Evolutionary conservation across 2,113 vertebrate genomes (phyloP).

Genomic region (Sturnus vulgaris): DNA sequence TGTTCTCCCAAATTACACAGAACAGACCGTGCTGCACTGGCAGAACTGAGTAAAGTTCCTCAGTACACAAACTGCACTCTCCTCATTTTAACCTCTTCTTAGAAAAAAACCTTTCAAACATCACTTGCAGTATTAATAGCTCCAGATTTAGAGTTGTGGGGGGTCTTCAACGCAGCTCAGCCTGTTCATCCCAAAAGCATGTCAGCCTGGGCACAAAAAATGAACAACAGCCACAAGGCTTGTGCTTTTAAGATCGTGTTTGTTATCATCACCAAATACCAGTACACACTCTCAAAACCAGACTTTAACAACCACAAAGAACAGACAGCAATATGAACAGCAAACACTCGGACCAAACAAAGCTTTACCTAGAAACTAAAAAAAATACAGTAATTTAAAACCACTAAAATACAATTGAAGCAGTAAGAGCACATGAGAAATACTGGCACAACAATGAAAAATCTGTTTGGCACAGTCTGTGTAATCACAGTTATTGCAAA

Average conservation of each 20-base stretch:
- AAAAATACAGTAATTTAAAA: not conserved
- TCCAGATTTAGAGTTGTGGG: not conserved
- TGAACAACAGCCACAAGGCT: not conserved
- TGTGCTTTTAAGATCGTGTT: not conserved
- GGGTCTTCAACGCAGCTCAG: not conserved
- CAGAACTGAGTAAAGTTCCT: not conserved
- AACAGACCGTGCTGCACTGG: not conserved
- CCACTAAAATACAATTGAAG: not conserved
- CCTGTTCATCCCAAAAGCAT: not conserved
- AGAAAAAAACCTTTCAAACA: not conserved
- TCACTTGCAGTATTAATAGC: not conserved
- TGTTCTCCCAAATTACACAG: not conserved
- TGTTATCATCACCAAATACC: fast-evolving
- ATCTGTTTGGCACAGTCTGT: not conserved
- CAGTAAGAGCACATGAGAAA: not conserved
- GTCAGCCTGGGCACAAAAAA: not conserved
- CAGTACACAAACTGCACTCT: not conserved
- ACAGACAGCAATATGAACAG: not conserved
- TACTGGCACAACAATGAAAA: not conserved
- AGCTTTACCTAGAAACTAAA: not conserved
- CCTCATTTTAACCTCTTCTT: not conserved
- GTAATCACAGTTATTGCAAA: not conserved
- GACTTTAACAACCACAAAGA: not conserved
- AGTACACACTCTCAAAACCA: not conserved
- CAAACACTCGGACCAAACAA: not conserved